Evolutionary conservation across 37 sponge, comb jelly and placozoan genomes (phyloP), one percentile per base, ranked within the genome.

Genomic region (Mnemiopsis leidyi): DNA sequence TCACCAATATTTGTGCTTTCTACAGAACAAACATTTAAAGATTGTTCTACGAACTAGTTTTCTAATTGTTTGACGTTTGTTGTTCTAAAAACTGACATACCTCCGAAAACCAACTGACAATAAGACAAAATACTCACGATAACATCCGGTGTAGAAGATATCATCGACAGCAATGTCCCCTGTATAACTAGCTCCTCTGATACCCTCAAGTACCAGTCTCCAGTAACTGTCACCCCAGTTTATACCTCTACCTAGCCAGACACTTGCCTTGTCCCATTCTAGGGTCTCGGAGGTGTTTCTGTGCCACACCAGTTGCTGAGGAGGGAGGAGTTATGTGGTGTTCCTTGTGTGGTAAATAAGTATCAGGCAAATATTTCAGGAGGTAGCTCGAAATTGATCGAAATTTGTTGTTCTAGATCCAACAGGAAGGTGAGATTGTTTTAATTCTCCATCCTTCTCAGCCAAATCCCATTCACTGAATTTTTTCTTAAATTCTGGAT

Each of bases 111-210:
- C n/a, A n/a, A n/a, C n/a, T n/a, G n/a, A n/a, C n/a, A n/a, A n/a
- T n/a, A n/a, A n/a, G n/a, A n/a, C n/a, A n/a, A n/a, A n/a, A n/a
- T n/a, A 82, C 82, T 82, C 9, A 82, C 82, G 90, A 39, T 85
- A 85, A 37, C 90, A 85, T 40, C 61, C 61, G 23, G 90, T 85
- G 90, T 85, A 85, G 90, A 40, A 92, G 92, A 94, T 93, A 29
- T 94, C 93, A 93, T 94, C 94, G 21, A 94, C 92, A 61, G 94
- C 94, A 36, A 93, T 93, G 69, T 94, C 94, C n/a, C 93, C 93
- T 9, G 93, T 71, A 34, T 48, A 94, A 9, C 67, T 21, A 3
- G 33, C 71, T 3, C 93, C 94, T 36, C 94, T 69, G 32, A 93
- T 38, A 23, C 76, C 94, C 36, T 93, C 94, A 37, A 94, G 68